phyloP scores from a whole-genome alignment of 2,888 invertebrate genomes.

The Loripinus fragilis region DNA sequence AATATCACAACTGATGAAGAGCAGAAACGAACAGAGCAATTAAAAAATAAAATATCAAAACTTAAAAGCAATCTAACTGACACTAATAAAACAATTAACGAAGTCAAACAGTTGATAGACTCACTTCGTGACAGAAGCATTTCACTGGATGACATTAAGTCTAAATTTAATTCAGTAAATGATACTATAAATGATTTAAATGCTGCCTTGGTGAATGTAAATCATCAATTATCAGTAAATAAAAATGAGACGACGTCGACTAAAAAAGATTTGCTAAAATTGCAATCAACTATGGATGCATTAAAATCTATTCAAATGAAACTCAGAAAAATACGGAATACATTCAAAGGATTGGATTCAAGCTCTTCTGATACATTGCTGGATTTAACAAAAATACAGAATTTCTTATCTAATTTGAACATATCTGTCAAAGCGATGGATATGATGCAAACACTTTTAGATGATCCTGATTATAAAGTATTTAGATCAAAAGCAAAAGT shows the following conservation, averaged over 20 bases:
- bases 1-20: constrained; percentile 45
- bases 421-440: constrained; percentile 26
- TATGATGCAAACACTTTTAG: neutral
- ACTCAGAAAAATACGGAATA: neutral
- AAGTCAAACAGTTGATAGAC: constrained; percentile 23
- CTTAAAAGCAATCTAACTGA: constrained; percentile 22
- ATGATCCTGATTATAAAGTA: neutral
- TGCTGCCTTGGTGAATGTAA: constrained; percentile 6
- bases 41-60: constrained; percentile 17
- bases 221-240: constrained; percentile 12
- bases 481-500: neutral
- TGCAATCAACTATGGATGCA: neutral
- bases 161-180: constrained; percentile 31
- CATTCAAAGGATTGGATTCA: neutral
- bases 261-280: neutral
- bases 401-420: constrained; percentile 15
- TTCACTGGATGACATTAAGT: constrained; percentile 24
- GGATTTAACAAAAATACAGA: constrained; percentile 9
- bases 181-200: constrained; percentile 26
- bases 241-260: neutral
- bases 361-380: neutral
- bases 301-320: neutral
- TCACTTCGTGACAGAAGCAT: constrained; percentile 40
- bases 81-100: constrained; percentile 28
- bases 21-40: constrained; percentile 26